phyloP scores from a whole-genome alignment of 2,113 vertebrate species.

The Semnornis frantzii region DNA sequence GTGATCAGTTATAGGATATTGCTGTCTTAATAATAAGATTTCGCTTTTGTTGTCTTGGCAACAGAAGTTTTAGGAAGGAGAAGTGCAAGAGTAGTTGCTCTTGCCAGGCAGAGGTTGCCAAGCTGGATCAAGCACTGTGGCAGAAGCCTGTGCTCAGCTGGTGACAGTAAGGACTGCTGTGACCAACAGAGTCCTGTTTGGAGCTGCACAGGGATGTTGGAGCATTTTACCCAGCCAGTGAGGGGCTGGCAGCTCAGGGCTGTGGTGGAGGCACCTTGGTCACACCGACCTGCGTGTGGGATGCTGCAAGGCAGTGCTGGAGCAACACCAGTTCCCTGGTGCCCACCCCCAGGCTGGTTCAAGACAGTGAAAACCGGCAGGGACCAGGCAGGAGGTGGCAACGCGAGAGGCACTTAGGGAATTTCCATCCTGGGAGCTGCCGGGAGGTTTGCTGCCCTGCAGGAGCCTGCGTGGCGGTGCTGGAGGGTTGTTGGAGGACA shows the following conservation, averaged over 20 bases:
- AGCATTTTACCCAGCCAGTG: not conserved
- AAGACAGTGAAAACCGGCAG: not conserved
- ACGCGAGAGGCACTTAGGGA: not conserved
- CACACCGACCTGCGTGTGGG: not conserved
- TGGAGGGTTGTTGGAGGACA: not conserved
- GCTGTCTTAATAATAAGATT: not conserved
- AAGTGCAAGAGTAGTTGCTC: not conserved
- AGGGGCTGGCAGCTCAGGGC: not conserved
- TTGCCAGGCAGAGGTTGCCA: not conserved
- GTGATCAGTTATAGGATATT: not conserved
- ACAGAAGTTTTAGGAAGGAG: slow-evolving; percentile 17
- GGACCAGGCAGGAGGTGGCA: not conserved
- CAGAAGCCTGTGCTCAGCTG: not conserved
- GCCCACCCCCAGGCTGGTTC: not conserved
- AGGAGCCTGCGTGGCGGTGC: not conserved
- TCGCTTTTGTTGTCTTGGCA: not conserved
- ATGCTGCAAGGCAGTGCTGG: not conserved
- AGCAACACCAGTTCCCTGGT: not conserved
- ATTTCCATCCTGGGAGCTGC: not conserved
- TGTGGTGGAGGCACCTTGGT: rapidly evolving
- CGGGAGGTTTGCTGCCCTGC: not conserved
- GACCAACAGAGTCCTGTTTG: not conserved
- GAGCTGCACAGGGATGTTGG: not conserved
- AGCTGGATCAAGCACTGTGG: not conserved
- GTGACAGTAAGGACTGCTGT: rapidly evolving